Evolutionary conservation across 2,113 vertebrate genomes (phyloP), one percentile per base, ranked within the genome.

Genomic region (Hippocampus mohnikei): DNA sequence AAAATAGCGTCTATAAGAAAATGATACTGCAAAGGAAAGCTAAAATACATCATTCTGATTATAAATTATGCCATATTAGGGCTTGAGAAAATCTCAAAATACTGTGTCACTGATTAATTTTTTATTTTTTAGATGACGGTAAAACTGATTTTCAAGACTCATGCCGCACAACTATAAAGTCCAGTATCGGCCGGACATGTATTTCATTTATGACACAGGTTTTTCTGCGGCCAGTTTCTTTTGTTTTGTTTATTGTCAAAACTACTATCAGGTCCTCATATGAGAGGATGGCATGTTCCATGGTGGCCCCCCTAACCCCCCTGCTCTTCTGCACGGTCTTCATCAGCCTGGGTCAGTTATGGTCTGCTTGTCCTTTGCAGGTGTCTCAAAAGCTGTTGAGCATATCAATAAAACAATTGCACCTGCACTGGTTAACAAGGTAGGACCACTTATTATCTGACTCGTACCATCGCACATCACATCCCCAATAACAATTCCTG

Each of bases 391-490:
- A 94, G 97, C 97, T 91, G 97, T 98, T 95, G 95, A 95, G 84
- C 93, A 99, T 96, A 91, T 99, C 95, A 99, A 98, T 98, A 97
- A 96, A 91, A 93, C 92, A 87, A 98, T 99, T 95, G 97, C 96
- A 80, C 97, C 97, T 93, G 94, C 94, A 92, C 95, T 99, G 93
- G 76, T 98, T 95, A 94, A 92, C 91, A 94, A 98, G 97, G 97
- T 99, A 98, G 94, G 97, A 92, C 92, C 87, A 89, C 86, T 88
- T 84, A 82, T 92, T 91, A 78, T 91, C 90, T 86, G 84, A 89
- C 90, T 92, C 91, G 92, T 88, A 75, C 73, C 27, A 77, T 37
- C 81, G 66, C 41, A 27, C 63, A 65, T n/a, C 15, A 33, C 27
- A 33, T 60, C 25, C 16, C 33, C 15, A 29, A 59, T 25, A 46